Conservation (phyloP, 2,797 vertebrate species). For the Syngnathus rostellatus region DNA sequence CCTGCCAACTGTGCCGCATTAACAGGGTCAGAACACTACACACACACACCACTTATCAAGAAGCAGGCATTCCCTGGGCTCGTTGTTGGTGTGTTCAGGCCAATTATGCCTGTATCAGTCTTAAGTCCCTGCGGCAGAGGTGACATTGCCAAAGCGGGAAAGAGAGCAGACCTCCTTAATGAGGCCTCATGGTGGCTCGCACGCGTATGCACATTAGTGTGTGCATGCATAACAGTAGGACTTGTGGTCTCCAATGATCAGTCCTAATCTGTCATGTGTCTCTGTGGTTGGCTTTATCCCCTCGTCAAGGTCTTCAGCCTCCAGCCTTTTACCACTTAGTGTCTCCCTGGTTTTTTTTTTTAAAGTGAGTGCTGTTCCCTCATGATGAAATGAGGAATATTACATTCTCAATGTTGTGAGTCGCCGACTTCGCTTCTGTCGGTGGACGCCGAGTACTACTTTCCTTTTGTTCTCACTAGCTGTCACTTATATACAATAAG, state of each 20-base stretch:
- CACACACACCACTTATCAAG: slow-evolving; percentile 36
- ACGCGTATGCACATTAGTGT: slow-evolving; percentile 27
- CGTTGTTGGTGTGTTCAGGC: slow-evolving; percentile 70
- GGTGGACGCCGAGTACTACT: too few relatives aligned
- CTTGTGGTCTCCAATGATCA: slow-evolving; percentile 24
- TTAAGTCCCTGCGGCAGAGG: slow-evolving; percentile 59
- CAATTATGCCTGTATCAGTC: slow-evolving; percentile 81
- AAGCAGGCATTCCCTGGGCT: slow-evolving; percentile 53
- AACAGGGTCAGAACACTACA: slow-evolving; percentile 52
- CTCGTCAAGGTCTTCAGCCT: slow-evolving; percentile 23
- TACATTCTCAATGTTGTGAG: too few relatives aligned
- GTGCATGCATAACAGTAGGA: slow-evolving; percentile 24
- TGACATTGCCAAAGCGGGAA: slow-evolving; percentile 59
- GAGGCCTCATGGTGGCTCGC: slow-evolving; percentile 74
- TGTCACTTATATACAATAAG: too few relatives aligned
- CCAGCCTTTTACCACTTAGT: slow-evolving; percentile 13
- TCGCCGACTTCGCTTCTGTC: too few relatives aligned
- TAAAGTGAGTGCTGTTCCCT: not conserved
- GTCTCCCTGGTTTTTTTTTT: not conserved
- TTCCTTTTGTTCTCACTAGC: too few relatives aligned
- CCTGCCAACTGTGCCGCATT: slow-evolving; percentile 56
- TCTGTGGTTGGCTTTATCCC: not conserved
- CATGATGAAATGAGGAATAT: not conserved
- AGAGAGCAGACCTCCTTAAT: slow-evolving; percentile 64
- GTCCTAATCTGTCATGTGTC: slow-evolving; percentile 11